Conservation (phyloP, 2,888 invertebrate genomes). For the Leptothorax acervorum region DNA sequence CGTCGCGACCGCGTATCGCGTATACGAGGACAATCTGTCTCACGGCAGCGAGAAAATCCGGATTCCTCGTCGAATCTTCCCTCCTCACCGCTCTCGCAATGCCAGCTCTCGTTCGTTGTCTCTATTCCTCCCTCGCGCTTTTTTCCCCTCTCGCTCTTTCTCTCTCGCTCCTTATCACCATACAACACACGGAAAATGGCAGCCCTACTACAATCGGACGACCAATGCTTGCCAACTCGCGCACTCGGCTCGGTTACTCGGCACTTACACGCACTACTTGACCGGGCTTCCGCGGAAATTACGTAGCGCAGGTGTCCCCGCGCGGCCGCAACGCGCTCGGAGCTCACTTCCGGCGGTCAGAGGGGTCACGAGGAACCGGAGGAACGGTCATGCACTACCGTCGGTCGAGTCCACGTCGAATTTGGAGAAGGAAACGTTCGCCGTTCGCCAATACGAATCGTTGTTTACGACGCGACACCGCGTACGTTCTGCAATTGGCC, state of each 20-base stretch:
- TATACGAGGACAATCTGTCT: constrained; percentile 19
- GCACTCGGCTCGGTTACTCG: constrained; percentile 26
- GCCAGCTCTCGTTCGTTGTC: background rate
- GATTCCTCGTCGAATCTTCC: constrained; percentile 16
- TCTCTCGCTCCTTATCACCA: constrained; percentile 17
- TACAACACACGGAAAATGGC: constrained; percentile 81
- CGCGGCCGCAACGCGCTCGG: constrained; percentile 28
- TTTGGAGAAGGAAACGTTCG: constrained; percentile 32
- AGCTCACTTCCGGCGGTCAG: constrained; percentile 34
- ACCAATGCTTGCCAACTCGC: constrained; percentile 78
- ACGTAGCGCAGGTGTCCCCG: constrained; percentile 22
- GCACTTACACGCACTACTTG: constrained; percentile 63
- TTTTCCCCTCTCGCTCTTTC: background rate
- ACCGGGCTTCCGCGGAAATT: constrained; percentile 48
- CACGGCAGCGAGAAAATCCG: constrained; percentile 55
- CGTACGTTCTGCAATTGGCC: constrained; percentile 64
- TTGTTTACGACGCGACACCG: constrained; percentile 76
- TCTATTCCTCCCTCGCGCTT: constrained; percentile 23
- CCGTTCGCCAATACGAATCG: constrained; percentile 48
- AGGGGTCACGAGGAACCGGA: constrained; percentile 10
- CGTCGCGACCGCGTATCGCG: background rate
- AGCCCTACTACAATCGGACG: constrained; percentile 77
- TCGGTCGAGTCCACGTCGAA: constrained; percentile 26
- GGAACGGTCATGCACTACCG: constrained; percentile 24
- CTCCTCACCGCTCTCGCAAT: background rate